Conservation (phyloP, 37 sponge, comb jelly and placozoan genomes). For the Ephydatia muelleri region DNA sequence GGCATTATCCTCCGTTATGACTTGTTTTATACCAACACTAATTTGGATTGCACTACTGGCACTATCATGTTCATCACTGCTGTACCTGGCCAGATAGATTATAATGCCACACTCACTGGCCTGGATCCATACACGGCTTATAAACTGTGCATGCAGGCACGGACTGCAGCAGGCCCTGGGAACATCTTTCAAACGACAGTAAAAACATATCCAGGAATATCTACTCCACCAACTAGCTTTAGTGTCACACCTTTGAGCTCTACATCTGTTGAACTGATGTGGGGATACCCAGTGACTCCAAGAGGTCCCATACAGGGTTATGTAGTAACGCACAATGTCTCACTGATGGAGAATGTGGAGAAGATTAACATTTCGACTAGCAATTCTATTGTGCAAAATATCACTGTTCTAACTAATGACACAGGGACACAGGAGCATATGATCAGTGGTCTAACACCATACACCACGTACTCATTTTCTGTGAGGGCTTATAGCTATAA, state of each 20-base stretch:
- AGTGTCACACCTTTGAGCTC: background rate
- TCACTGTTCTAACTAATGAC: background rate
- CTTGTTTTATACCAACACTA: background rate
- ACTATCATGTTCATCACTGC: background rate
- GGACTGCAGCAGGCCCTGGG: slow-evolving; percentile 36
- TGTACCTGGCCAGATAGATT: background rate
- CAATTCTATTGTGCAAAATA: background rate
- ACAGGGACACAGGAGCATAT: background rate
- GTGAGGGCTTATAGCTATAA: background rate
- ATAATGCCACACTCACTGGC: background rate
- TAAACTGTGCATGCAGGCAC: slow-evolving; percentile 24
- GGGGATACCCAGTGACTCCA: slow-evolving; percentile 45
- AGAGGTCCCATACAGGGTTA: background rate
- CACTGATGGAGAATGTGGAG: too few species aligned
- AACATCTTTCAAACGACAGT: background rate
- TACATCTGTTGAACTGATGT: slow-evolving; percentile 26
- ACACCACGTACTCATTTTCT: background rate
- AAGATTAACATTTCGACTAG: too few species aligned
- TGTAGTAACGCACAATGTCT: too few species aligned
- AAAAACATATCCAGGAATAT: background rate
- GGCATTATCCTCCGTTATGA: slow-evolving; percentile 8
- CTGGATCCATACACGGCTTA: slow-evolving; percentile 39
- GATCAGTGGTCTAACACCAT: background rate
- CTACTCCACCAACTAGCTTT: background rate
- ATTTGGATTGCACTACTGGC: background rate